A percentile compares a stretch with the other conserved stretches of the same genome.
These are phyloP conservation scores for Diuraphis noxia DNA, from an alignment of 1,140 invertebrate species.

Conservation along the genomic window DNA sequence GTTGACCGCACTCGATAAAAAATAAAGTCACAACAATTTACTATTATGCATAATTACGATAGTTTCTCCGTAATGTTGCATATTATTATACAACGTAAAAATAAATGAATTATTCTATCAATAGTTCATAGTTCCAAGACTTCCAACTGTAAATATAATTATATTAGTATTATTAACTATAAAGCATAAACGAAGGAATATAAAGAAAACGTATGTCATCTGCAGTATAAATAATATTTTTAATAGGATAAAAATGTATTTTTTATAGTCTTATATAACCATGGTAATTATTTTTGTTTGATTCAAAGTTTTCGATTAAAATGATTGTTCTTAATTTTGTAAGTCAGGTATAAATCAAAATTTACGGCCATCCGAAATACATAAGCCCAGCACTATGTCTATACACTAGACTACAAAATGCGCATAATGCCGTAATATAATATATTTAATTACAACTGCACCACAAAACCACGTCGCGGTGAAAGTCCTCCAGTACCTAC, in stretches of 20 bases:
- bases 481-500: constrained; percentile 23
- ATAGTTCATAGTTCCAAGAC: neutral
- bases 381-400: neutral
- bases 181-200: neutral
- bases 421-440: neutral
- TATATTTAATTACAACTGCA: neutral
- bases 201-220: neutral
- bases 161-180: neutral
- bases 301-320: neutral
- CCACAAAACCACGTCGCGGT: neutral
- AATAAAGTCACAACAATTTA: neutral
- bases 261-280: neutral
- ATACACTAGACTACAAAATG: neutral
- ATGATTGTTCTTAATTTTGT: neutral
- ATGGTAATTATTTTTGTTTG: neutral
- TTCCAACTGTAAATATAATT: neutral
- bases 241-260: neutral
- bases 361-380: neutral
- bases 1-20: neutral
- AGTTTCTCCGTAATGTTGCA: neutral
- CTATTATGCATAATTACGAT: neutral
- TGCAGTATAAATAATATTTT: neutral
- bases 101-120: neutral
- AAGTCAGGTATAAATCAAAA: neutral
- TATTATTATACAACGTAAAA: neutral